Conservation (phyloP, 2,888 invertebrate species). For the Peribatodes rhomboidaria region DNA sequence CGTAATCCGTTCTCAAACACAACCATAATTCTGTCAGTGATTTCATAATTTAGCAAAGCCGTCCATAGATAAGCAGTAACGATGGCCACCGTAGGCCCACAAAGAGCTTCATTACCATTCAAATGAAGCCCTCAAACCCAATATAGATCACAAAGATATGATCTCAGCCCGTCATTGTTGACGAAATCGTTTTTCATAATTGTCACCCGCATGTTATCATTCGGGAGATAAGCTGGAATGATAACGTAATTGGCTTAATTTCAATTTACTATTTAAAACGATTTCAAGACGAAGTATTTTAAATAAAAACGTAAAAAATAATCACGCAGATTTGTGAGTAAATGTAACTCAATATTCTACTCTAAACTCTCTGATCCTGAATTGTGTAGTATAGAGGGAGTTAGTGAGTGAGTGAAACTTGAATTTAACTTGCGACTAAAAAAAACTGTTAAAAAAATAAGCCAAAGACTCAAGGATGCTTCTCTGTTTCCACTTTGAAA, state of each 20-base stretch:
- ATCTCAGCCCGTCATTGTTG: slow-evolving; percentile 21
- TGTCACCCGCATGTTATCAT: slow-evolving; percentile 30
- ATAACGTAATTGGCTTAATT: slow-evolving; percentile 8
- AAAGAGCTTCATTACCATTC: slow-evolving; percentile 19
- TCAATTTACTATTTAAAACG: neutral
- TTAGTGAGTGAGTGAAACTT: too few relatives aligned
- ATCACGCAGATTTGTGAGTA: too few relatives aligned
- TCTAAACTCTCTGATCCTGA: too few relatives aligned
- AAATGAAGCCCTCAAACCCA: slow-evolving; percentile 19
- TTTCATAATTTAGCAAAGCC: slow-evolving; percentile 1
- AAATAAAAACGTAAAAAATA: neutral
- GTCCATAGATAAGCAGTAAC: slow-evolving; percentile 3
- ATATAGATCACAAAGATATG: slow-evolving; percentile 25
- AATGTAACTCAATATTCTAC: too few relatives aligned
- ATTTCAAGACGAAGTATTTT: neutral
- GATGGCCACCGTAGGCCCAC: slow-evolving; percentile 6
- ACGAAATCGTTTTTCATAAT: slow-evolving; percentile 26
- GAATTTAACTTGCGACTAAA: neutral
- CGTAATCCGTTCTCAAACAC: too few relatives aligned
- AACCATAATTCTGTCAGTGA: neutral
- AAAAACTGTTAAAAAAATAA: neutral
- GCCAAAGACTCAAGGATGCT: neutral
- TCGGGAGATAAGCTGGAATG: slow-evolving; percentile 3
- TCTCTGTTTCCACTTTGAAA: slow-evolving; percentile 1
- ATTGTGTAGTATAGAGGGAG: too few relatives aligned